These are phyloP conservation scores for Himalopsyche anomala DNA, from an alignment of 2,888 invertebrate species.

Conservation along the genomic window DNA sequence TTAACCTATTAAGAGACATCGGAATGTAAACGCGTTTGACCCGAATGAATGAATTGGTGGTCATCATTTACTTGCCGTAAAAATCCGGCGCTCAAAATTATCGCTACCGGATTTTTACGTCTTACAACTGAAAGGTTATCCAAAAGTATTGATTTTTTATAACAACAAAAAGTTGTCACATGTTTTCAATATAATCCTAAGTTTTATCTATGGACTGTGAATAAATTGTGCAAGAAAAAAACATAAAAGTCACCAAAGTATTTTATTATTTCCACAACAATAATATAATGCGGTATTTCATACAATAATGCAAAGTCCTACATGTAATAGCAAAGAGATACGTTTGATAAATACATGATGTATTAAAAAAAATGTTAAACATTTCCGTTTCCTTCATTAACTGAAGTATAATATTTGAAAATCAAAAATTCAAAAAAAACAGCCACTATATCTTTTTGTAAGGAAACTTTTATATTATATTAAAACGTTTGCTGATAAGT, in stretches of 20 bases:
- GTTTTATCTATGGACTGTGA: neutral
- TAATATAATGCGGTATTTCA: no score
- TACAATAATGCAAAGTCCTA: no score
- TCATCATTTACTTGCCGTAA: conserved; percentile 52
- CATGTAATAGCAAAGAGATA: no score
- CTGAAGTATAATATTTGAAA: no score
- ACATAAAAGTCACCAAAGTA: neutral
- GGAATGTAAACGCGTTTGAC: conserved; percentile 57
- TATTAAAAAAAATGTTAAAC: no score
- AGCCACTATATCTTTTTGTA: no score
- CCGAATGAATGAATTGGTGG: conserved; percentile 49
- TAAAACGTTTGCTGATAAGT: no score
- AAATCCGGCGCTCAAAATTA: conserved; percentile 48
- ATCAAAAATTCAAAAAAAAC: no score
- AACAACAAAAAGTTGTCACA: neutral
- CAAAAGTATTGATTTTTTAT: neutral
- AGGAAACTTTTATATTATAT: no score
- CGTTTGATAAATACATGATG: no score
- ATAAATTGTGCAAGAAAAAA: neutral
- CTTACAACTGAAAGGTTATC: conserved; percentile 8
- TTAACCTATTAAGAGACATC: conserved; percentile 49
- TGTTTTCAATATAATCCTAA: neutral
- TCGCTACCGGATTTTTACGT: conserved; percentile 53
- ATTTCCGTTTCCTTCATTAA: no score
- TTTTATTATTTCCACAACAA: no score